These are phyloP conservation scores for Siniperca undulata DNA, from an alignment of 2,797 vertebrate genomes.

Conservation along the genomic window DNA sequence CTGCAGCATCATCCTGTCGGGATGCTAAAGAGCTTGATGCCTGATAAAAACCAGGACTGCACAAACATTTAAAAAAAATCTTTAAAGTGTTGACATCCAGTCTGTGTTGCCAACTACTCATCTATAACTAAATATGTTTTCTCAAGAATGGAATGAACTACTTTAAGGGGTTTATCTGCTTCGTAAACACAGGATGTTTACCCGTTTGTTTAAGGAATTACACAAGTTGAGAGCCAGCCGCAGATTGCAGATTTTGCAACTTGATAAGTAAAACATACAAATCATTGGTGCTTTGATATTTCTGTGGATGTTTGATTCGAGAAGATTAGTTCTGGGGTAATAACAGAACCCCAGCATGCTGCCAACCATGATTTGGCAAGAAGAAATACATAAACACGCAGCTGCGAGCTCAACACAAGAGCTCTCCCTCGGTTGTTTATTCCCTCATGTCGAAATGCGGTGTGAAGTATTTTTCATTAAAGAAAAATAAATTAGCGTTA, in stretches of 20 bases:
- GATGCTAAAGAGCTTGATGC: conserved; percentile 40
- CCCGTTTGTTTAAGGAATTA: conserved; percentile 64
- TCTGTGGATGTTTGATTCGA: conserved; percentile 71
- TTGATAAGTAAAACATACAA: conserved; percentile 77
- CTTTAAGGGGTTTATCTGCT: conserved; percentile 62
- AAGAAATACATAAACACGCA: conserved; percentile 72
- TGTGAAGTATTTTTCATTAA: conserved; percentile 85
- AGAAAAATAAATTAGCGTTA: conserved; percentile 81
- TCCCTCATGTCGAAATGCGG: conserved; percentile 65
- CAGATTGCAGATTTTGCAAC: conserved; percentile 73
- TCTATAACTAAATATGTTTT: conserved; percentile 49
- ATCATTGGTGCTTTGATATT: conserved; percentile 71
- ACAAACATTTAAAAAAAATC: conserved; percentile 45
- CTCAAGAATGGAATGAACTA: conserved; percentile 64
- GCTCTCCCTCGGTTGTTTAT: conserved; percentile 75
- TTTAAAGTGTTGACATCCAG: conserved; percentile 58
- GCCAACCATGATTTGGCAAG: conserved; percentile 66
- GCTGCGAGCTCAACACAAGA: conserved; percentile 59
- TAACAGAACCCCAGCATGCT: conserved; percentile 64
- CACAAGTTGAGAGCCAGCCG: conserved; percentile 49
- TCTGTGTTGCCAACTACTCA: conserved; percentile 37
- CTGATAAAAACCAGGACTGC: conserved; percentile 58
- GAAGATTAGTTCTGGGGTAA: conserved; percentile 73
- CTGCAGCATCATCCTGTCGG: conserved; percentile 45
- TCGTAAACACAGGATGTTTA: conserved; percentile 79